phyloP scores from a whole-genome alignment of 2,888 invertebrate genomes.

The Brachyopa scutellaris region DNA sequence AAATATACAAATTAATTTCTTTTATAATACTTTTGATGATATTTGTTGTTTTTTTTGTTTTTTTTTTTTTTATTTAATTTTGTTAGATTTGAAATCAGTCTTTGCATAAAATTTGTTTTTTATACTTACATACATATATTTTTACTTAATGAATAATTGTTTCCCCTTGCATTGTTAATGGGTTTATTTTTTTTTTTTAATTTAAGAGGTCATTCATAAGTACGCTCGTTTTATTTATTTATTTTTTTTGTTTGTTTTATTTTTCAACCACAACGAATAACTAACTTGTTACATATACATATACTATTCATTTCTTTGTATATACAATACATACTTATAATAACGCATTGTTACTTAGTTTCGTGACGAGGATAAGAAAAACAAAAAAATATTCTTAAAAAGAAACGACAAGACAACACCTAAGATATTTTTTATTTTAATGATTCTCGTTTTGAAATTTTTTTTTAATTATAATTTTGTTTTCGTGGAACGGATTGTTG shows the following conservation, averaged over 20 bases:
- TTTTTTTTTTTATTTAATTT: constrained; percentile 10
- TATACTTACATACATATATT: constrained; percentile 9
- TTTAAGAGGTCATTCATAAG: constrained; percentile 57
- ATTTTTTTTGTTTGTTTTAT: too few species aligned
- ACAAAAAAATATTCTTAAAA: constrained; percentile 1
- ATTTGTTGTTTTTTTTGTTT: constrained; percentile 16
- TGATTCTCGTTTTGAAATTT: constrained; percentile 21
- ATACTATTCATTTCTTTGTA: neutral
- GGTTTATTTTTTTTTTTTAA: constrained; percentile 21
- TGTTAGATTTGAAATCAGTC: constrained; percentile 59
- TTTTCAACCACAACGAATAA: constrained; percentile 43
- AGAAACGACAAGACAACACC: constrained; percentile 51
- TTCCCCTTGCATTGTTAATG: constrained; percentile 47
- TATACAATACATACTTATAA: constrained; percentile 15
- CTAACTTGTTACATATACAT: constrained; percentile 43
- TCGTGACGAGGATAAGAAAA: constrained; percentile 45
- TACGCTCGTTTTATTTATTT: constrained; percentile 25
- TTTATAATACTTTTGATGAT: constrained; percentile 33
- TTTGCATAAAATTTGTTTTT: constrained; percentile 45
- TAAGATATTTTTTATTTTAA: constrained; percentile 30
- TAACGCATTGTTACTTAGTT: constrained; percentile 38
- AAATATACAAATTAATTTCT: too few species aligned
- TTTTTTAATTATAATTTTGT: constrained; percentile 25
- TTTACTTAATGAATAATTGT: constrained; percentile 49
- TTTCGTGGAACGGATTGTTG: constrained; percentile 68